Conservation (phyloP, 1,140 invertebrate species). For the Drosophila guanche region DNA sequence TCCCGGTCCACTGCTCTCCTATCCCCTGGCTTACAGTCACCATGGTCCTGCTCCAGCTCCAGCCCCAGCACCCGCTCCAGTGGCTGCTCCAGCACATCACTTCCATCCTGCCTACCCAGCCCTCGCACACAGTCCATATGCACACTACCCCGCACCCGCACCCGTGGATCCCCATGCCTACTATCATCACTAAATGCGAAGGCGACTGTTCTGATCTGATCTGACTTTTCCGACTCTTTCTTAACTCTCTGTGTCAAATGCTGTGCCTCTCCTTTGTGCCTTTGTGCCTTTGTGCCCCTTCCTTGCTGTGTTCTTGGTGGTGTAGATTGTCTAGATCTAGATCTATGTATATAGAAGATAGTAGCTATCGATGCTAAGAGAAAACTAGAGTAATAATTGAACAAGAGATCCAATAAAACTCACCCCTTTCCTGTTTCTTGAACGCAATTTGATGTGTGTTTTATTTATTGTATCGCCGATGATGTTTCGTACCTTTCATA, state of each 20-base stretch:
- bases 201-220: conserved; percentile 23
- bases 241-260: conserved; percentile 19
- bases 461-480: conserved; percentile 71
- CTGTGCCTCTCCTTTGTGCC: conserved; percentile 11
- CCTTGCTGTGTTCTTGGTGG: conserved; percentile 62
- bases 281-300: no score
- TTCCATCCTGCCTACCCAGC: conserved; percentile 77
- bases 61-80: conserved; percentile 44
- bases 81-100: conserved; percentile 53
- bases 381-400: not conserved
- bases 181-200: conserved; percentile 60
- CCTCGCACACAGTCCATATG: conserved; percentile 76
- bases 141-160: conserved; percentile 52
- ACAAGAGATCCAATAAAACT: not conserved
- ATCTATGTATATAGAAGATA: conserved; percentile 33
- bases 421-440: not conserved
- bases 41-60: conserved; percentile 47
- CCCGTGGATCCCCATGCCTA: conserved; percentile 63
- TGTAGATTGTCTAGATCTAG: conserved; percentile 47
- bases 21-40: conserved; percentile 56
- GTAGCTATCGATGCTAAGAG: not conserved
- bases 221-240: conserved; percentile 27
- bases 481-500: conserved; percentile 47
- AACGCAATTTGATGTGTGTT: conserved; percentile 68
- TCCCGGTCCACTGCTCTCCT: conserved; percentile 50